Percentiles rank a stretch among this genome's conserved stretches.
Evolutionary conservation across 2,888 invertebrate species (phyloP).

Genomic region (Trachelus tabidus): DNA sequence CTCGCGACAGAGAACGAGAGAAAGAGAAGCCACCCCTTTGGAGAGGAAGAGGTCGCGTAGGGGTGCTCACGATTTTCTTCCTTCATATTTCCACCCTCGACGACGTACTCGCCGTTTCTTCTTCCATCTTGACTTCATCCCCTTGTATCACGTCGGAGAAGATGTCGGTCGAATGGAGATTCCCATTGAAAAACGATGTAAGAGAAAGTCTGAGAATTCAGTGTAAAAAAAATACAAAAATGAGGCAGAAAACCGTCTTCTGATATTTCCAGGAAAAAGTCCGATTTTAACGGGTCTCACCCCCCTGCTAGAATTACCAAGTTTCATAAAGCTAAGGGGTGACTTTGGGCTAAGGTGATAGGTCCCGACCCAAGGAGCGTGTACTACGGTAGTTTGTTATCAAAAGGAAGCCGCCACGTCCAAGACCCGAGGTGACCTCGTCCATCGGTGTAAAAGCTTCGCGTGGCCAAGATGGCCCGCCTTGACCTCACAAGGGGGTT

Average conservation of each 20-base stretch:
- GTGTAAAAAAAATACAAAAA: constrained; percentile 4
- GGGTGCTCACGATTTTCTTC: constrained; percentile 46
- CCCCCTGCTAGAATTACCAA: neutral
- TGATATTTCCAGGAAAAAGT: neutral
- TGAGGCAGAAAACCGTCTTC: neutral
- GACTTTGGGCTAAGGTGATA: neutral
- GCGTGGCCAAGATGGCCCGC: constrained; percentile 48
- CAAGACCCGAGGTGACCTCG: constrained; percentile 13
- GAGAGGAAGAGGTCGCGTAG: constrained; percentile 31
- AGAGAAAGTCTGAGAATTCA: constrained; percentile 10
- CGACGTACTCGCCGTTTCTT: neutral
- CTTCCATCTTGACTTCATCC: neutral
- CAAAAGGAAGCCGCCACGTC: constrained; percentile 35
- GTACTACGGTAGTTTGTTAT: constrained; percentile 44
- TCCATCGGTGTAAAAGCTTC: constrained; percentile 31
- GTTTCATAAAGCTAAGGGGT: neutral
- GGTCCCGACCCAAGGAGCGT: constrained; percentile 27
- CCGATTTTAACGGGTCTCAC: neutral
- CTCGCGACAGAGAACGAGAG: constrained; percentile 52
- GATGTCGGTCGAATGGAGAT: constrained; percentile 1
- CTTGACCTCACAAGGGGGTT: constrained; percentile 47
- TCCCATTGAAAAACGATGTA: constrained; percentile 19
- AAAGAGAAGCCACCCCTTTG: constrained; percentile 35
- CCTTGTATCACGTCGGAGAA: neutral
- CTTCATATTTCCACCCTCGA: constrained; percentile 34